Percentiles rank a stretch among this genome's conserved stretches.
These are phyloP conservation scores for Xenopus petersii DNA, from an alignment of 2,797 vertebrate species.

Conservation along the genomic window DNA sequence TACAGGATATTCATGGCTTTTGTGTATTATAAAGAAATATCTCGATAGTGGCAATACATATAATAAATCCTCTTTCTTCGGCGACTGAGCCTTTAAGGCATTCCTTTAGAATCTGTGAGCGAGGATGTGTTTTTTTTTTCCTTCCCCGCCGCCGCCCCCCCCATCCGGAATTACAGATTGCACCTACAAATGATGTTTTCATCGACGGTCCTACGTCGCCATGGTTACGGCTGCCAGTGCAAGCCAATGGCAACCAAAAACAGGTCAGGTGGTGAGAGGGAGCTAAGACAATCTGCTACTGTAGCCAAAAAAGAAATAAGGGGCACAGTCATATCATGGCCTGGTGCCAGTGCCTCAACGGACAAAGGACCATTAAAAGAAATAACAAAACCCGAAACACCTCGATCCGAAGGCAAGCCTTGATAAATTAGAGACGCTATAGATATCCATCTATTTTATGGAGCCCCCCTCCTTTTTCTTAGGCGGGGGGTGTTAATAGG, in stretches of 20 bases:
- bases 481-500: no score
- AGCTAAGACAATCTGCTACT: slow-evolving; percentile 5
- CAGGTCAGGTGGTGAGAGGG: slow-evolving; percentile 25
- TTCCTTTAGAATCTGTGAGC: slow-evolving; percentile 8
- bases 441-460: not conserved
- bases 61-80: no score
- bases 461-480: not conserved
- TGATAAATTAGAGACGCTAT: slow-evolving; percentile 19
- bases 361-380: slow-evolving; percentile 24
- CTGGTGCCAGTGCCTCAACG: slow-evolving; percentile 30
- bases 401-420: slow-evolving; percentile 14
- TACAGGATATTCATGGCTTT: no score
- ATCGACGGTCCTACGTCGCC: slow-evolving; percentile 19
- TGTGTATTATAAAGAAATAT: no score
- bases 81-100: slow-evolving; percentile 2
- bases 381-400: not conserved
- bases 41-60: no score
- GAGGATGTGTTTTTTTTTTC: not conserved
- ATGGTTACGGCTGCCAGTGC: slow-evolving; percentile 41
- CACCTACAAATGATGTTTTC: slow-evolving; percentile 43
- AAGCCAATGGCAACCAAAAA: slow-evolving; percentile 37
- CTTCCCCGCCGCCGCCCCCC: not conserved
- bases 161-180: slow-evolving; percentile 35
- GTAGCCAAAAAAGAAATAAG: slow-evolving; percentile 29
- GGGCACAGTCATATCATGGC: slow-evolving; percentile 32